Evolutionary conservation across 2,888 invertebrate species (phyloP).

Genomic region (Phragmatobia fuliginosa): DNA sequence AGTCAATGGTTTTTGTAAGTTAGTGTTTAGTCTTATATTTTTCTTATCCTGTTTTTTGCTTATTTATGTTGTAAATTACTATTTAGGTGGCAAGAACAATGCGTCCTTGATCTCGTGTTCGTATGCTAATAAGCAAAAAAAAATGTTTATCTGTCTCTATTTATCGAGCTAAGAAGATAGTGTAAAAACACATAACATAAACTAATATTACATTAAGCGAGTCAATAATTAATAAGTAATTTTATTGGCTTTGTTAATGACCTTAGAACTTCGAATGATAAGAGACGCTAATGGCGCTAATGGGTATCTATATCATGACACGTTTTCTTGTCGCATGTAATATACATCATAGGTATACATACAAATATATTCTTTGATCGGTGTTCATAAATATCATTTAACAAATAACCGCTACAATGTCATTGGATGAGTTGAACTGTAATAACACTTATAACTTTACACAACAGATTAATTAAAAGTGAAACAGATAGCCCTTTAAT

Average conservation of each 20-base stretch:
- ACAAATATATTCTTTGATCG: background rate
- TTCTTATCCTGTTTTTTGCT: background rate
- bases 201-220: background rate
- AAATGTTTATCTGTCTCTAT: background rate
- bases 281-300: slow-evolving; percentile 26
- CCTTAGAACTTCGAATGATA: slow-evolving; percentile 46
- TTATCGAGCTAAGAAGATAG: background rate
- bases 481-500: background rate
- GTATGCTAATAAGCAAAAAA: background rate
- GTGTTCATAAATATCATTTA: slow-evolving; percentile 1
- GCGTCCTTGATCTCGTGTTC: background rate
- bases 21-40: background rate
- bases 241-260: slow-evolving; percentile 45
- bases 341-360: background rate
- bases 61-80: background rate
- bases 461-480: background rate
- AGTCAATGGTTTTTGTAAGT: background rate
- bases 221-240: slow-evolving; percentile 29
- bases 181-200: background rate
- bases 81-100: background rate
- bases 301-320: slow-evolving; percentile 21
- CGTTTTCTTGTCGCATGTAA: slow-evolving; percentile 6
- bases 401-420: background rate
- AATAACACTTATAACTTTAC: background rate
- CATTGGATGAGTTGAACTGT: background rate